These are phyloP conservation scores for Pandemis heparana DNA, from an alignment of 2,888 invertebrate genomes.

Conservation along the genomic window DNA sequence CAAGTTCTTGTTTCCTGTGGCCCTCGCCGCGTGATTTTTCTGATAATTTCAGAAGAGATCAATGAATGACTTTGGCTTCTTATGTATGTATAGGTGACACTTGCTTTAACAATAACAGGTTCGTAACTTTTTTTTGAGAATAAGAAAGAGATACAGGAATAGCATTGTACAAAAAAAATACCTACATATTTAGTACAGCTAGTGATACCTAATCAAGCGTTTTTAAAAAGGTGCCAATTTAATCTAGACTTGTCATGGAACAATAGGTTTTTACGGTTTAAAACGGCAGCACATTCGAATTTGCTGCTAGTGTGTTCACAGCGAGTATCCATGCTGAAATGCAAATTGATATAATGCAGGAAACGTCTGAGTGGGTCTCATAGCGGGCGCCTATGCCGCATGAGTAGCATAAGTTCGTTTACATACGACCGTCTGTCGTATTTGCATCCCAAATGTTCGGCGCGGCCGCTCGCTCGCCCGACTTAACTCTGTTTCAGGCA, in stretches of 20 bases:
- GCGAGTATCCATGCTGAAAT: slow-evolving; percentile 73
- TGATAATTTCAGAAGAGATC: neutral
- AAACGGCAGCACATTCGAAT: slow-evolving; percentile 1
- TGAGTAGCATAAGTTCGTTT: slow-evolving; percentile 84
- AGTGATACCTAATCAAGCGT: too few species aligned
- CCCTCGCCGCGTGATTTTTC: neutral
- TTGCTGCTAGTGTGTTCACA: slow-evolving; percentile 38
- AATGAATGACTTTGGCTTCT: neutral
- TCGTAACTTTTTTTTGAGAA: too few species aligned
- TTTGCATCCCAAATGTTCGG: slow-evolving; percentile 85
- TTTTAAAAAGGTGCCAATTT: neutral
- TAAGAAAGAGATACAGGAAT: neutral
- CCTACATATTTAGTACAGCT: too few species aligned
- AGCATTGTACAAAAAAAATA: neutral
- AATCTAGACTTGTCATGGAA: neutral
- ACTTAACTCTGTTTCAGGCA: slow-evolving; percentile 78
- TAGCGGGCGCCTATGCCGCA: slow-evolving; percentile 81
- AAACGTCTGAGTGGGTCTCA: slow-evolving; percentile 85
- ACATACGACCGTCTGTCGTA: slow-evolving; percentile 82
- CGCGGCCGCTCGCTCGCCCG: slow-evolving; percentile 74
- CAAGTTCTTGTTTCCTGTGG: neutral
- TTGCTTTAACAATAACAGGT: too few species aligned
- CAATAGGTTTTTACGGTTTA: slow-evolving; percentile 2
- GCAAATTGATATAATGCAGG: slow-evolving; percentile 85
- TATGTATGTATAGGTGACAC: neutral